phyloP scores from a whole-genome alignment of 2,888 invertebrate species.

The Erpobdella octoculata region DNA sequence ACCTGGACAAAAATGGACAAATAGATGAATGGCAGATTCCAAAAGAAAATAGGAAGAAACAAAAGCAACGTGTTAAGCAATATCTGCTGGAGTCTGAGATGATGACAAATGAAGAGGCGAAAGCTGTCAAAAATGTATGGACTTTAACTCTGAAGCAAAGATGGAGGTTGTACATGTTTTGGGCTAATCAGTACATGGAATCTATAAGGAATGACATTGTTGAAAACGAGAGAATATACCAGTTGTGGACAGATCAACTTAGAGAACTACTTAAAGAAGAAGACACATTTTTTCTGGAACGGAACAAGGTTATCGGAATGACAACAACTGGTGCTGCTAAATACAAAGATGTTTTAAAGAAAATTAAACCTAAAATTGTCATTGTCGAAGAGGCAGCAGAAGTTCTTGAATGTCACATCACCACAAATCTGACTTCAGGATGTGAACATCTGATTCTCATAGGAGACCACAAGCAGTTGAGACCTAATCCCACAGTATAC shows the following conservation, averaged over 20 bases:
- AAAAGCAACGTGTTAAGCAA: slow-evolving; percentile 20
- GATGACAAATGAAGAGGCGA: slow-evolving; percentile 41
- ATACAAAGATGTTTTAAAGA: slow-evolving; percentile 42
- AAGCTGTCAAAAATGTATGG: slow-evolving; percentile 40
- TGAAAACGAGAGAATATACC: slow-evolving; percentile 35
- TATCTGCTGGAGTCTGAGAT: slow-evolving; percentile 37
- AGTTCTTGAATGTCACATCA: slow-evolving; percentile 74
- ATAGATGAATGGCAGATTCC: slow-evolving; percentile 30
- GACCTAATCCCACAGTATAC: slow-evolving; percentile 66
- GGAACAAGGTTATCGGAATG: slow-evolving; percentile 45
- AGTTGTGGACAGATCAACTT: slow-evolving; percentile 32
- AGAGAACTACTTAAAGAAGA: slow-evolving; percentile 38
- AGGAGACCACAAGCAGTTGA: slow-evolving; percentile 73
- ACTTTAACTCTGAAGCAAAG: slow-evolving; percentile 43
- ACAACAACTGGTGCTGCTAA: slow-evolving; percentile 49
- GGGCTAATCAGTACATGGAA: slow-evolving; percentile 42
- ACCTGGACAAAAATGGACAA: neutral
- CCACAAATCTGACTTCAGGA: slow-evolving; percentile 65
- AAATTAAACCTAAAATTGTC: slow-evolving; percentile 50
- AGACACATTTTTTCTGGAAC: slow-evolving; percentile 41
- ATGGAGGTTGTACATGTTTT: slow-evolving; percentile 54
- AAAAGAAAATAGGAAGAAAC: slow-evolving; percentile 31
- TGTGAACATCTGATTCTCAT: slow-evolving; percentile 77
- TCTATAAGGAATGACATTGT: slow-evolving; percentile 33
- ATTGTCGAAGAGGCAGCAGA: slow-evolving; percentile 81